Conservation (phyloP, 1,140 invertebrate genomes). For the Euura lappo region DNA sequence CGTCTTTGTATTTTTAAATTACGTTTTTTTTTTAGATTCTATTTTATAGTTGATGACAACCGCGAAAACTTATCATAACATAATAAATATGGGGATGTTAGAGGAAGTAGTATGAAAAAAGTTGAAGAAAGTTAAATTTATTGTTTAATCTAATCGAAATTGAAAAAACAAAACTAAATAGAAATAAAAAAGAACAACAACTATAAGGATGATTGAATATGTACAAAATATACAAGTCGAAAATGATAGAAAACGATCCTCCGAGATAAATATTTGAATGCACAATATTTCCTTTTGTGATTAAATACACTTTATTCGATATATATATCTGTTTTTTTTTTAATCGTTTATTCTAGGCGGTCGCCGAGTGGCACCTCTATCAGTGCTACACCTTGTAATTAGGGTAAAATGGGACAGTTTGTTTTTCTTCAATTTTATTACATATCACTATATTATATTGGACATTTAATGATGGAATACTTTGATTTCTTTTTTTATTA, state of each 20-base stretch:
- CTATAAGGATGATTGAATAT: slow-evolving; percentile 11
- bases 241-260: slow-evolving; percentile 8
- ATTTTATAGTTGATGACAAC: too few species aligned
- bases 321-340: slow-evolving; percentile 16
- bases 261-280: slow-evolving; percentile 2
- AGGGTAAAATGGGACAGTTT: slow-evolving; percentile 28
- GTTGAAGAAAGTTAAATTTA: slow-evolving; percentile 17
- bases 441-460: slow-evolving; percentile 11
- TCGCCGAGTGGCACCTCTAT: slow-evolving; percentile 24
- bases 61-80: too few species aligned
- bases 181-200: not conserved
- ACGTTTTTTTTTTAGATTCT: too few species aligned
- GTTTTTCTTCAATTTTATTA: slow-evolving; percentile 11
- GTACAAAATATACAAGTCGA: slow-evolving; percentile 14
- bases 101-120: slow-evolving; percentile 5
- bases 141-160: not conserved
- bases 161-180: not conserved
- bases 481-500: slow-evolving; percentile 15
- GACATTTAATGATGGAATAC: slow-evolving; percentile 24
- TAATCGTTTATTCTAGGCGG: slow-evolving; percentile 13
- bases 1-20: too few species aligned
- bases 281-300: slow-evolving; percentile 6
- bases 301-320: slow-evolving; percentile 28
- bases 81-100: too few species aligned
- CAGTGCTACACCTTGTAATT: slow-evolving; percentile 25